Evolutionary conservation across 1,140 invertebrate species (phyloP).

Genomic region (roundworm (Caenorhabditis elegans)): WBcel235 BX284606.5:7889001-7889500

Average conservation of each 20-base stretch:
- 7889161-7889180: not conserved
- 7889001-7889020: not conserved
- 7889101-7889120: not conserved
- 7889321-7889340: slow-evolving; percentile 24
- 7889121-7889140: not conserved
- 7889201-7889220: slow-evolving; percentile 27
- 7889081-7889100: not conserved
- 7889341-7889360: slow-evolving; percentile 44
- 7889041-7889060: not conserved
- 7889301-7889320: slow-evolving; percentile 18
- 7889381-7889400: slow-evolving; percentile 47
- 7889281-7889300: not conserved
- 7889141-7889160: not conserved
- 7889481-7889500: too few relatives aligned
- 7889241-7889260: not conserved
- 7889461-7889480: too few relatives aligned
- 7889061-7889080: not conserved
- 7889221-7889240: not conserved
- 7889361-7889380: slow-evolving; percentile 46
- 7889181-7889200: too few relatives aligned
- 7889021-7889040: not conserved
- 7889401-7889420: not conserved
- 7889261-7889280: not conserved
- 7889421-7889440: not conserved
- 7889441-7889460: not conserved